These are phyloP conservation scores for Rostratula benghalensis DNA, from an alignment of 2,113 vertebrate species.

Conservation along the genomic window DNA sequence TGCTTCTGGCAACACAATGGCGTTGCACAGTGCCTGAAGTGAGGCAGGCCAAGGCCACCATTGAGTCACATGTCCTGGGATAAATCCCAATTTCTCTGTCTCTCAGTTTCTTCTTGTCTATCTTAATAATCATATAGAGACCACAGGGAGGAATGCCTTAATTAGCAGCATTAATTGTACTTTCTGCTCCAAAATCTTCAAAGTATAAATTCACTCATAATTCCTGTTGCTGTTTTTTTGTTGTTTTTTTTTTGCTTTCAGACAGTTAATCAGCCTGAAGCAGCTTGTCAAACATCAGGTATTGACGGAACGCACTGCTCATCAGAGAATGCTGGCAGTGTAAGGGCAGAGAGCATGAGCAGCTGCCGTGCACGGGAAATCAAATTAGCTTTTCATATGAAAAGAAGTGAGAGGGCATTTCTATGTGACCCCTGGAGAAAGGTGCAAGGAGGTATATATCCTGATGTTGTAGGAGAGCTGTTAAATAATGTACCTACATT, in stretches of 20 bases:
- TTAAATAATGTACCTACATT: not conserved
- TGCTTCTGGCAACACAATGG: not conserved
- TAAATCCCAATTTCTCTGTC: not conserved
- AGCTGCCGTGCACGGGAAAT: not conserved
- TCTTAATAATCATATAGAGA: not conserved
- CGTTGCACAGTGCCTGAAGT: not conserved
- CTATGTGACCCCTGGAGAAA: not conserved
- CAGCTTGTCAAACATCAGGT: not conserved
- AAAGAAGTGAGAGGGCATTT: not conserved
- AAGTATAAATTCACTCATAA: not conserved
- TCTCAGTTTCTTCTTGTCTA: not conserved
- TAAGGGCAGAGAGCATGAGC: not conserved
- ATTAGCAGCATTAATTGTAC: not conserved
- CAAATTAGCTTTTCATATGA: not conserved
- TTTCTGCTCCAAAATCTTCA: not conserved
- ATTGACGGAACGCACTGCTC: not conserved
- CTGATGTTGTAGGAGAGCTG: not conserved
- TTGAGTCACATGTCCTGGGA: not conserved
- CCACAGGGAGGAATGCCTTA: not conserved
- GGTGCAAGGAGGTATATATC: not conserved
- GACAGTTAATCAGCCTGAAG: not conserved
- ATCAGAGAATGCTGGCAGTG: accelerated
- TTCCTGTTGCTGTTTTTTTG: not conserved
- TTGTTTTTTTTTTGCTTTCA: not conserved
- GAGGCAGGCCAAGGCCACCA: not conserved